Conservation (phyloP, 2,113 vertebrate species). For the Plotosus lineatus region DNA sequence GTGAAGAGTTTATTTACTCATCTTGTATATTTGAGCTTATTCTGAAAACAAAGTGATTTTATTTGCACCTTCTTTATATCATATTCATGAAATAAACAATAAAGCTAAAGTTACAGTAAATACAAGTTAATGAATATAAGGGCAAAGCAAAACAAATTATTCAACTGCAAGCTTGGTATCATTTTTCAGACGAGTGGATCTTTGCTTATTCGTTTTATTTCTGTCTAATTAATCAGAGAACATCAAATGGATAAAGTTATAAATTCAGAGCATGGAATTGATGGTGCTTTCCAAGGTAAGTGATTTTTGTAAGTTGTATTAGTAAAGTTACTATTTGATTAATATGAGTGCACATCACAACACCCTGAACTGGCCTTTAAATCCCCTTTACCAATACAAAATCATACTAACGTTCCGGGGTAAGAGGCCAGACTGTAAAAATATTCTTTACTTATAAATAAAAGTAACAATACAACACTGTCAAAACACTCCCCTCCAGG, state of each 20-base stretch:
- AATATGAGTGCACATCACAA: neutral
- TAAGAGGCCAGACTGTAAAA: too few relatives aligned
- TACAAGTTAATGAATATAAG: neutral
- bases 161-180: neutral
- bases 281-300: constrained; percentile 25
- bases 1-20: neutral
- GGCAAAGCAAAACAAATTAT: neutral
- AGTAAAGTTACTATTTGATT: neutral
- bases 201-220: neutral
- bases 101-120: neutral
- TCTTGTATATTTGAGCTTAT: neutral
- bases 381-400: neutral
- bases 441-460: too few relatives aligned
- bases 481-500: too few relatives aligned
- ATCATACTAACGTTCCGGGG: too few relatives aligned
- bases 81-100: neutral
- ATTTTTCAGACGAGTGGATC: neutral
- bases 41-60: neutral
- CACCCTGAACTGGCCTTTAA: neutral
- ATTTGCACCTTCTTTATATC: constrained; percentile 3
- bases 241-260: constrained; percentile 3
- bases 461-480: too few relatives aligned
- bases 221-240: neutral
- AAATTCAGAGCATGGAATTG: neutral
- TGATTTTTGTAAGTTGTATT: neutral